A percentile compares a stretch with the other conserved stretches of the same genome.
Conservation (phyloP, 2,797 vertebrate species). For the Mus spretus region DNA sequence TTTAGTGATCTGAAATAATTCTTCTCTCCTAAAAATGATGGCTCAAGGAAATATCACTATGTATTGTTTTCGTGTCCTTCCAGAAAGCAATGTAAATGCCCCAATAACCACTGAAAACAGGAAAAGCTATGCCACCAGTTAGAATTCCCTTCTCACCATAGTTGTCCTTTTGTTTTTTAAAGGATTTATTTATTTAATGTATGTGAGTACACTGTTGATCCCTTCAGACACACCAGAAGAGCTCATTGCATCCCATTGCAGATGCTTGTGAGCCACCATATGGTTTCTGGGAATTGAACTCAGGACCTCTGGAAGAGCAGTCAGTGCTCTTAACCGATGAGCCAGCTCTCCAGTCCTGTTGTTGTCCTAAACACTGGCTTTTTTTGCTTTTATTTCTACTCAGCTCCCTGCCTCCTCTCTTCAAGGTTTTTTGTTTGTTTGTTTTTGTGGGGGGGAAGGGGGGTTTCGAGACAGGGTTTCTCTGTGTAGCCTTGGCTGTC, state of each 20-base stretch:
- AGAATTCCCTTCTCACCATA: not conserved
- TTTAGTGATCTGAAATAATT: slow-evolving; percentile 37
- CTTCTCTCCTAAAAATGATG: slow-evolving; percentile 7
- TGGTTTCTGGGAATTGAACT: too few species aligned
- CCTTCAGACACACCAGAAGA: too few species aligned
- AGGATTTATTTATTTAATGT: too few species aligned
- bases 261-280: too few species aligned
- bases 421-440: not conserved
- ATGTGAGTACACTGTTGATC: not conserved
- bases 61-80: slow-evolving; percentile 36
- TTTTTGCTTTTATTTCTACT: slow-evolving; percentile 62
- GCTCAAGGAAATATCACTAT: slow-evolving; percentile 22
- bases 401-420: not conserved
- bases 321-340: too few species aligned
- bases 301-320: too few species aligned
- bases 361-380: slow-evolving; percentile 17
- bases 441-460: too few species aligned
- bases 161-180: too few species aligned
- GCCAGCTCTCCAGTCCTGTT: not conserved
- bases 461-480: not conserved
- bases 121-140: not conserved
- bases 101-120: not conserved
- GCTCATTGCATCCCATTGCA: too few species aligned
- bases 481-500: too few species aligned
- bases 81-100: slow-evolving; percentile 39